Base-by-base conservation (phyloP, 2,888 invertebrate species). In the Microplitis deprimator region DNA sequence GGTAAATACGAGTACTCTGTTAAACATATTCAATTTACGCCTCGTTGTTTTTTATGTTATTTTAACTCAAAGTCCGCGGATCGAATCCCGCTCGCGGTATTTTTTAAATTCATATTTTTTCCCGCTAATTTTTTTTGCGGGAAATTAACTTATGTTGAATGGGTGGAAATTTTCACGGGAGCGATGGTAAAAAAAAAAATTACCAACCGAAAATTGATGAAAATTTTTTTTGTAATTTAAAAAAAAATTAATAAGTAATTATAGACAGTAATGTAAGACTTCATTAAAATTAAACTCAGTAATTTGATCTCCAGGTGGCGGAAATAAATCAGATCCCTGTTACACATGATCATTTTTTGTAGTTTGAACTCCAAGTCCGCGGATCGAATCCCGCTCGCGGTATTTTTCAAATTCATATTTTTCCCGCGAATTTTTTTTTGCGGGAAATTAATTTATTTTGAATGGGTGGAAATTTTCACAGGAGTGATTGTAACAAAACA, bases 1-100 rank as follows among this genome's bases (percentile, higher is more conserved):
- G 64, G 65, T 65, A 73, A 73, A 65, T 50, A 17, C 16, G 65
- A 73, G 62, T 65, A 64, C 64, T 39, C 41, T 17, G 40, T 20
- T 62, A 16, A 62, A 20, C 16, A 62, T 62, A 62, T 62, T 62
- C 20, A 62, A 16, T 17, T 62, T 20, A 62, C 62, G 16, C 50
- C 50, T 29, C 1, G n/a, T 59, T 13, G 0, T 10, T n/a, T 59
- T 59, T 5, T 50, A 2, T 50, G 50, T 50, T 13, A 20, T 20
- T 20, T 20, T 0, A 13, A 13, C 10, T 50, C 13, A 8, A 10
- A 13, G 50, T 50, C 13, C 5, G 13, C 13, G 13, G 50, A 50
- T 50, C 8, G 50, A 50, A 50, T 50, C 2, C 50, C 50, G 50
- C 2, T 50, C 4, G 50, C 13, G 50, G 50, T 50, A 29, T 29